These are phyloP conservation scores for Fregata magnificens DNA, from an alignment of 2,113 vertebrate genomes.

Conservation along the genomic window DNA sequence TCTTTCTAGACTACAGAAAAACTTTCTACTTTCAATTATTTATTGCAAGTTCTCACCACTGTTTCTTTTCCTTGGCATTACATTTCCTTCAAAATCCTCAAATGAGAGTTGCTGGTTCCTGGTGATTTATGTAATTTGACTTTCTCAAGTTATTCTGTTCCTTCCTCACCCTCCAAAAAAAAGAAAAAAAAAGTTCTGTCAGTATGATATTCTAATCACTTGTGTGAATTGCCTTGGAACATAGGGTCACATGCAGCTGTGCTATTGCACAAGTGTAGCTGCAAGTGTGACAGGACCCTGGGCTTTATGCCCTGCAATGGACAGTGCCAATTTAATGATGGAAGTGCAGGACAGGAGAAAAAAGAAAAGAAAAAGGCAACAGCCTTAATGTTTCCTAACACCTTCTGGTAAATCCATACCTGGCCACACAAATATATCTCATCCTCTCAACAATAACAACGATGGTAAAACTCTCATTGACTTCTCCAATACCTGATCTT, in stretches of 20 bases:
- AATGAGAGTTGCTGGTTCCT: background rate
- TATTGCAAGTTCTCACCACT: background rate
- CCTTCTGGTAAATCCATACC: background rate
- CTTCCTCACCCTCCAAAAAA: background rate
- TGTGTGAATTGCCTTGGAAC: background rate
- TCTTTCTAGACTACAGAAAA: background rate
- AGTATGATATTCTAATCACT: background rate
- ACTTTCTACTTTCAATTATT: background rate
- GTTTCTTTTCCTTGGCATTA: constrained; percentile 13
- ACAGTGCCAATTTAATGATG: background rate
- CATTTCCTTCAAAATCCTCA: background rate
- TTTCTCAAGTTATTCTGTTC: background rate
- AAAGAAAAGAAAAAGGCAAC: background rate
- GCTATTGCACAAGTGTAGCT: background rate
- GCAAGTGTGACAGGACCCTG: background rate
- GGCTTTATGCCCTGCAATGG: background rate
- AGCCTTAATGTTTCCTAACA: background rate
- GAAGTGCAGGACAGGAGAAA: background rate
- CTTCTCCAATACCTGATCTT: background rate
- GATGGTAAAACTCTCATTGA: background rate
- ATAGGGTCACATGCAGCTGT: background rate
- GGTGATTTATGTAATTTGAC: background rate
- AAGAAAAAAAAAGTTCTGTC: background rate
- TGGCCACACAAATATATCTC: background rate
- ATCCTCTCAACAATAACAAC: background rate